A percentile compares a stretch with the other conserved stretches of the same genome.
These are phyloP conservation scores for Patella ulyssiponensis DNA, from an alignment of 2,888 invertebrate species.

Conservation along the genomic window DNA sequence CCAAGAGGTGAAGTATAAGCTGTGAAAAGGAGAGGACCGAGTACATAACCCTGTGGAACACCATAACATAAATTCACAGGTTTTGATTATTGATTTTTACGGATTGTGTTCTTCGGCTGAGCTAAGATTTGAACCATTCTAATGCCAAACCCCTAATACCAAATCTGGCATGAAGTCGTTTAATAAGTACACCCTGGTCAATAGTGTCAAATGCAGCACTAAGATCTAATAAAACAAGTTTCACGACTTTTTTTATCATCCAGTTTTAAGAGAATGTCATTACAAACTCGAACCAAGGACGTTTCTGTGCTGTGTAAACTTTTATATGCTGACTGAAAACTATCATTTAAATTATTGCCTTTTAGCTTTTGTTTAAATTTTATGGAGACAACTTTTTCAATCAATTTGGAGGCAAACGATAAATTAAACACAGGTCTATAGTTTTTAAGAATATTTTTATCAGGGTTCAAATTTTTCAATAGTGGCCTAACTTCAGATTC, in stretches of 20 bases:
- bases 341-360: not conserved
- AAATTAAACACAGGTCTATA: not conserved
- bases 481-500: not conserved
- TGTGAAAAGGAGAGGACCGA: no score
- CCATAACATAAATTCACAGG: no score
- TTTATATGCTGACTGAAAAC: not conserved
- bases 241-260: not conserved
- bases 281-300: not conserved
- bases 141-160: not conserved
- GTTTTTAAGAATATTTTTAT: not conserved
- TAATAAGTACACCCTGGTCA: not conserved
- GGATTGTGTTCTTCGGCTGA: no score
- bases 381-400: not conserved
- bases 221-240: not conserved
- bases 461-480: not conserved
- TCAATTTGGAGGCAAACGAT: not conserved
- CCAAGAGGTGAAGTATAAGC: no score
- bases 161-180: not conserved
- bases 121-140: not conserved
- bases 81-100: no score
- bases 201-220: slow-evolving; percentile 1
- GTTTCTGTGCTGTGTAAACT: not conserved
- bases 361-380: not conserved
- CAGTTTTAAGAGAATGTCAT: not conserved
- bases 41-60: no score